A percentile compares a stretch with the other conserved stretches of the same genome.
Conservation (phyloP, 1,140 invertebrate genomes). For the Acyrthosiphon pisum region DNA sequence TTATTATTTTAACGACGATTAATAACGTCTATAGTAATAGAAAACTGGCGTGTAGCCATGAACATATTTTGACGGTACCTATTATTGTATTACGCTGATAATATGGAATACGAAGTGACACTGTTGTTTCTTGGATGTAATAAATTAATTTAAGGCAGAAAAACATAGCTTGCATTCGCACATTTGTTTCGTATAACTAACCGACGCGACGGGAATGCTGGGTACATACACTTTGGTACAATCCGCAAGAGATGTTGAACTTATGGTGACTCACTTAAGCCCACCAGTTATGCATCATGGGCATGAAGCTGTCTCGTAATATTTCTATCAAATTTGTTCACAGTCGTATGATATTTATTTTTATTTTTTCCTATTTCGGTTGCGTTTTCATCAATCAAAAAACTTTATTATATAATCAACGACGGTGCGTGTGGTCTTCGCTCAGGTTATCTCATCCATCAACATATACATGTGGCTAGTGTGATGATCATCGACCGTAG, state of each 20-base stretch:
- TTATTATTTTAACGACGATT: background rate
- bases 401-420: background rate
- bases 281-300: background rate
- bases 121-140: background rate
- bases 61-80: background rate
- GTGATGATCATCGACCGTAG: background rate
- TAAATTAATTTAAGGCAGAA: background rate
- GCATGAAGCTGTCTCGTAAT: background rate
- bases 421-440: background rate
- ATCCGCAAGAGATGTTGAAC: background rate
- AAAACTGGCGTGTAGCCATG: background rate
- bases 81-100: background rate
- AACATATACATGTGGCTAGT: background rate
- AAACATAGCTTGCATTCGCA: background rate
- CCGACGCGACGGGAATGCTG: background rate
- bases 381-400: constrained; percentile 21
- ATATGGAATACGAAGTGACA: background rate
- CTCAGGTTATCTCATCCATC: background rate
- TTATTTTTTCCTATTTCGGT: background rate
- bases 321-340: background rate
- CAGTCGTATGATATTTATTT: background rate
- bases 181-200: background rate
- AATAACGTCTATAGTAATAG: background rate
- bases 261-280: background rate
- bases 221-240: background rate